Evolutionary conservation across 2,888 invertebrate species (phyloP).

Genomic region (Caenorhabditis zanzibari): DNA sequence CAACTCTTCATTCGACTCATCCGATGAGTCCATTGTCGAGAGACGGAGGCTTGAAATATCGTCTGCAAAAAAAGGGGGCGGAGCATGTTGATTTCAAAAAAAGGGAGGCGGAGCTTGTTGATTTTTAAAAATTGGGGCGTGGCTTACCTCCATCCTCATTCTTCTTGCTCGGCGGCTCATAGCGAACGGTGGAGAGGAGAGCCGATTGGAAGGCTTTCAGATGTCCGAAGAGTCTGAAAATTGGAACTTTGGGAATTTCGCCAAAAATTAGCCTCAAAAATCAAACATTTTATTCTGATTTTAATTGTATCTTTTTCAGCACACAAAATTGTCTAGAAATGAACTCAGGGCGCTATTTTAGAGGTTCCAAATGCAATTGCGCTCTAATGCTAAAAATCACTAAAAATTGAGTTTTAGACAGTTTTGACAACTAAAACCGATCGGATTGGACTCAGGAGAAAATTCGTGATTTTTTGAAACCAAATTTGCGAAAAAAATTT

Average conservation of each 20-base stretch:
- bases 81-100: too few relatives aligned
- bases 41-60: constrained; percentile 21
- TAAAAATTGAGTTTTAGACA: too few relatives aligned
- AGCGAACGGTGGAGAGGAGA: constrained; percentile 43
- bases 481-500: background rate
- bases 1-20: constrained; percentile 38
- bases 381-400: too few relatives aligned
- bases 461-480: too few relatives aligned
- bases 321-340: too few relatives aligned
- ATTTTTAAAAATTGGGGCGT: background rate
- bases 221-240: constrained; percentile 60
- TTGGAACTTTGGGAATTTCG: background rate
- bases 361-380: too few relatives aligned
- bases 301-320: too few relatives aligned
- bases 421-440: too few relatives aligned
- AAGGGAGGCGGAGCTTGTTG: too few relatives aligned
- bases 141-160: background rate
- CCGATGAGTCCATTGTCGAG: constrained; percentile 22
- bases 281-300: background rate
- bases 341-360: too few relatives aligned
- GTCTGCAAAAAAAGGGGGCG: constrained; percentile 23
- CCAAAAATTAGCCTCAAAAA: background rate
- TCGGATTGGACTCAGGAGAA: too few relatives aligned
- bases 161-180: constrained; percentile 30
- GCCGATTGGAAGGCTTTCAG: constrained; percentile 52